Evolutionary conservation across 2,797 vertebrate genomes (phyloP).

Genomic region (Chromis chromis): DNA sequence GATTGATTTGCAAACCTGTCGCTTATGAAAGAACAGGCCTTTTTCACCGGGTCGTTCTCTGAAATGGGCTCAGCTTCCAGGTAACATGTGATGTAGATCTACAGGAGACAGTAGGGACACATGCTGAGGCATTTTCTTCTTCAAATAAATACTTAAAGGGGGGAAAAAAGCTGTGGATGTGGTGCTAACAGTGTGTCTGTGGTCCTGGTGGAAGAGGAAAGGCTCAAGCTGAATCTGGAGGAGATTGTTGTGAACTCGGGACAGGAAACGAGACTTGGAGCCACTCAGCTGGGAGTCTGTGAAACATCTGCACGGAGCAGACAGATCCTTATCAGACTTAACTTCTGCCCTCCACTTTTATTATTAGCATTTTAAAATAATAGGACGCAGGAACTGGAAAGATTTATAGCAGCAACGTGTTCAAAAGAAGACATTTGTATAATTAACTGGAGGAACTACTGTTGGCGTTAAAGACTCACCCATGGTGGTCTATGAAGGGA

Average conservation of each 20-base stretch:
- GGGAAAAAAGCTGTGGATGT: neutral
- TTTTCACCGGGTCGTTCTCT: conserved; percentile 29
- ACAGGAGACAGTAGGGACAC: conserved; percentile 1
- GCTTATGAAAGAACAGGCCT: conserved; percentile 40
- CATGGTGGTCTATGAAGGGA: conserved; percentile 64
- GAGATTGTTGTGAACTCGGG: conserved; percentile 38
- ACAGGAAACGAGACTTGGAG: conserved; percentile 68
- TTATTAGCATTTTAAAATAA: conserved; percentile 35
- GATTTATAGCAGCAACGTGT: neutral
- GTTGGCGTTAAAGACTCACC: conserved; percentile 47
- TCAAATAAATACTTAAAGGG: neutral
- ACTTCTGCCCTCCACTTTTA: conserved; percentile 27
- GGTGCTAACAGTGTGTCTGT: conserved; percentile 40
- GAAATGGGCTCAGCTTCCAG: conserved; percentile 51
- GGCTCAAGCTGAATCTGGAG: conserved; percentile 63
- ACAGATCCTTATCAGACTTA: conserved; percentile 52
- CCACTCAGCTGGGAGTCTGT: conserved; percentile 63
- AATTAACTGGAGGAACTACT: conserved; percentile 29
- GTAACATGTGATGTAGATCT: conserved; percentile 61
- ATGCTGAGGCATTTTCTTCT: neutral
- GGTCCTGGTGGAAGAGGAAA: conserved; percentile 61
- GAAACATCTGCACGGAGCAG: conserved; percentile 65
- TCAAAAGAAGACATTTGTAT: conserved; percentile 21
- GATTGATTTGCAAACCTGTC: conserved; percentile 23
- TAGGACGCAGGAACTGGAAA: conserved; percentile 18